These are phyloP conservation scores for Scomberomorus guttatus DNA, from an alignment of 2,797 vertebrate species.

Conservation along the genomic window DNA sequence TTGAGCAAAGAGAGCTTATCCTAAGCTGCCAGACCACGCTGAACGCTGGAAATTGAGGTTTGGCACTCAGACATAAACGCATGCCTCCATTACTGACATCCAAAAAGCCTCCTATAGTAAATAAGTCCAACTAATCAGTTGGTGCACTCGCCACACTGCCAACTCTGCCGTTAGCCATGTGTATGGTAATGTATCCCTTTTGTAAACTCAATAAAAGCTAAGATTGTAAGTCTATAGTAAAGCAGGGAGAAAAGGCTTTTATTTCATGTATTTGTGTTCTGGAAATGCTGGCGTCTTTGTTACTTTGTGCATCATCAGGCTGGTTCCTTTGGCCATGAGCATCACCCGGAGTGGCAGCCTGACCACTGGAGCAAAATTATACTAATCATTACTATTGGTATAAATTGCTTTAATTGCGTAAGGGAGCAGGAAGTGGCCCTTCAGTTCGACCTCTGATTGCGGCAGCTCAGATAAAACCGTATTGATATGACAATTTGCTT, in stretches of 20 bases:
- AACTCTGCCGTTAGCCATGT: conserved; percentile 17
- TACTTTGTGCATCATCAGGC: neutral
- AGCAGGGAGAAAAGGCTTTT: conserved; percentile 2
- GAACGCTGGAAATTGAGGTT: conserved; percentile 39
- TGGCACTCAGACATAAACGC: conserved; percentile 37
- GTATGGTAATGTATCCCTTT: conserved; percentile 31
- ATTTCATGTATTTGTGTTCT: conserved; percentile 2
- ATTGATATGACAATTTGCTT: conserved; percentile 22
- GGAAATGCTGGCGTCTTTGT: conserved; percentile 1
- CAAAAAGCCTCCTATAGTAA: conserved; percentile 26
- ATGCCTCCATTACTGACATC: conserved; percentile 22
- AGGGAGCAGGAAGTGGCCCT: neutral
- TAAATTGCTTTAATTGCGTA: conserved; percentile 13
- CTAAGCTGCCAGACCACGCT: conserved; percentile 28
- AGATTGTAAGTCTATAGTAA: conserved; percentile 2
- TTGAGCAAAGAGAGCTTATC: conserved; percentile 50
- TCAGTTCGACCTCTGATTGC: conserved; percentile 5
- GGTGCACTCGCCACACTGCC: neutral
- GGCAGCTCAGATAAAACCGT: neutral
- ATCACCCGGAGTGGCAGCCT: conserved; percentile 3
- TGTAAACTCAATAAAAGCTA: conserved; percentile 41
- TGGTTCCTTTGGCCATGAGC: neutral
- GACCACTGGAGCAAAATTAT: conserved; percentile 5
- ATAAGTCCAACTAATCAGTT: conserved; percentile 21
- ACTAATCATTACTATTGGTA: neutral